Conservation (phyloP, 2,797 vertebrate species). For the Catamblyrhynchus diadema region DNA sequence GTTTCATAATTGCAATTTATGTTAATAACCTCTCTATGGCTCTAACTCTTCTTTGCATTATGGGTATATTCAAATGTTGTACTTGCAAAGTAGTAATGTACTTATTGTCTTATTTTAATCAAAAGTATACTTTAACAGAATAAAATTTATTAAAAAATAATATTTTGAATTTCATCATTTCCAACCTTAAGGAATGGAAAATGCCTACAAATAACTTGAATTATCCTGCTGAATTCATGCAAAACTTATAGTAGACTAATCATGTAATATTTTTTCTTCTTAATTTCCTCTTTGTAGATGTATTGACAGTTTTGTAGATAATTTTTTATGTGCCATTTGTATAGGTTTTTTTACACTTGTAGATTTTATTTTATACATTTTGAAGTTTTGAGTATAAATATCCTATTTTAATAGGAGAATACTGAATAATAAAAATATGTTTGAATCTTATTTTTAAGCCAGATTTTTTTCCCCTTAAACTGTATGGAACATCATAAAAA, state of each 20-base stretch:
- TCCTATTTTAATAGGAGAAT: background rate
- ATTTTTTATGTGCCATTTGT: background rate
- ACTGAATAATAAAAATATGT: background rate
- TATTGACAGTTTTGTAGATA: background rate
- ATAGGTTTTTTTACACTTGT: background rate
- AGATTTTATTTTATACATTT: background rate
- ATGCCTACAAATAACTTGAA: background rate
- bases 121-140: background rate
- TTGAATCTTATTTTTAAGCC: background rate
- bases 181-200: background rate
- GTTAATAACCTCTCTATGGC: background rate
- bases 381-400: background rate
- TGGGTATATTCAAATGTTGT: background rate
- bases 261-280: background rate
- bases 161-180: background rate
- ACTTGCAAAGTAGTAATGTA: background rate
- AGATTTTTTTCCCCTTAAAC: background rate
- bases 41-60: background rate
- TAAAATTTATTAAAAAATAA: background rate
- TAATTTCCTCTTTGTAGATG: background rate
- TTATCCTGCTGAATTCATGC: background rate
- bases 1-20: slow-evolving; percentile 26
- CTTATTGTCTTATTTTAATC: background rate
- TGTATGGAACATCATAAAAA: background rate
- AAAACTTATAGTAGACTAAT: background rate